Base-by-base conservation (phyloP, 1,140 invertebrate species). In the Sarcophaga bullata region DNA sequence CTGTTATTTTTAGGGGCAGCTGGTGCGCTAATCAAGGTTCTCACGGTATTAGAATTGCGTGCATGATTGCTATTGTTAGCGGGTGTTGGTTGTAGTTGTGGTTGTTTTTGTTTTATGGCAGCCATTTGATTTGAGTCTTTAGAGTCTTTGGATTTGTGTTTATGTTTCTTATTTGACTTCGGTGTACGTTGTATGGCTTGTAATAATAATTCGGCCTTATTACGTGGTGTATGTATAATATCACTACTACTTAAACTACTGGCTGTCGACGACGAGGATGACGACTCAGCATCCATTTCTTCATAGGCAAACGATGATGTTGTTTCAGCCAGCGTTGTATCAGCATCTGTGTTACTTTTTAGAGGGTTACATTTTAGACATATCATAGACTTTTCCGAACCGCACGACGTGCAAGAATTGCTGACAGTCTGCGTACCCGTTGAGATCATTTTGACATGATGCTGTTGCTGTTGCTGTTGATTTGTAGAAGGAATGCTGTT, bases 101-200 rank as follows among this genome's bases (percentile, higher is more conserved):
- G 73, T 25, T 50, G 25, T 37, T 37, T 4, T 78, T 78, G 47
- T 76, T 76, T 9, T 78, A 50, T 50, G 48, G 75, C 75, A 19
- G 37, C 73, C 73, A 49, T 48, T 48, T 76, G 46, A 19, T 52
- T 9, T 52, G 13, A 52, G n/a, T 78, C 75, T n/a, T 47, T 80
- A 48, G 82, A 82, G 83, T 85, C 84, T 73, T 84, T 84, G 75
- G 83, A 58, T 37, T 47, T 73, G 82, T 80, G 81, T 50, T 78
- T 78, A 78, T 50, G 75, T 50, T 78, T 78, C 9, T 78, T 78
- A 78, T 78, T 78, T 52, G 62, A 87, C 85, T 89, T 87, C 84
- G 89, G 89, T 81, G 89, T 90, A 8, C 89, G 86, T 82, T 90
- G 89, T 83, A 90, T 90, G 84, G 89, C 89, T 83, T 90, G 89